Evolutionary conservation across 2,888 invertebrate species (phyloP), one percentile per base, ranked within the genome.

Genomic region (Melanchra persicariae): DNA sequence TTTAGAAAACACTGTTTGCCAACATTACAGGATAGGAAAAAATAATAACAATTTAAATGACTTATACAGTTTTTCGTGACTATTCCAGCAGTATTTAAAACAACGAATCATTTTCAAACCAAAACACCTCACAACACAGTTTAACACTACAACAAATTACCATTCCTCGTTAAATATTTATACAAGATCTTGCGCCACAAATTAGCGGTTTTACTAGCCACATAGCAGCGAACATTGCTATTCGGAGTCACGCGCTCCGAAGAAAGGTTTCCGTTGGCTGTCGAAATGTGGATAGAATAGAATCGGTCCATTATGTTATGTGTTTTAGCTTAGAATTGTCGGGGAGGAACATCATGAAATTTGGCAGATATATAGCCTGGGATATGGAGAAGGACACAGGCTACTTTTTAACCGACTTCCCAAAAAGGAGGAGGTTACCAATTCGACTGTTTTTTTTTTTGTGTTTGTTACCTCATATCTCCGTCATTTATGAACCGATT

Each of bases 221-320:
- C 70, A 65, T 37, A 68, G 54, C 43, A 65, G 49, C 43, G 70
- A 70, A 77, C 81, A 86, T 88, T 87, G 83, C 67, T 84, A 86
- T 87, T 86, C 87, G 69, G 2, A 77, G 74, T 65, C 86, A 88
- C 88, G 85, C 75, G 79, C 70, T 51, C 26, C 54, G 70, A 83
- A 85, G 86, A 87, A 88, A 88, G 86, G 83, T 85, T 87, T 87
- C 74, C 71, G 81, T 77, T 80, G 74, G 74, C 73, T 52, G 68
- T 40, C 73, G 70, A 82, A 82, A 83, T 87, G 82, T 74, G 82
- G 72, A 57, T 43, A 55, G 86, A 88, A 87, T 87, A 80, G 80
- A 84, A 83, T 77, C 58, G 62, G 66, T 69, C 71, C 74, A 79
- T 85, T 85, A 85, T 77, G 78, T 84, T 76, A 57, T 67, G 12